These are phyloP conservation scores for Habrosyne pyritoides DNA, from an alignment of 2,888 invertebrate species.

Conservation along the genomic window DNA sequence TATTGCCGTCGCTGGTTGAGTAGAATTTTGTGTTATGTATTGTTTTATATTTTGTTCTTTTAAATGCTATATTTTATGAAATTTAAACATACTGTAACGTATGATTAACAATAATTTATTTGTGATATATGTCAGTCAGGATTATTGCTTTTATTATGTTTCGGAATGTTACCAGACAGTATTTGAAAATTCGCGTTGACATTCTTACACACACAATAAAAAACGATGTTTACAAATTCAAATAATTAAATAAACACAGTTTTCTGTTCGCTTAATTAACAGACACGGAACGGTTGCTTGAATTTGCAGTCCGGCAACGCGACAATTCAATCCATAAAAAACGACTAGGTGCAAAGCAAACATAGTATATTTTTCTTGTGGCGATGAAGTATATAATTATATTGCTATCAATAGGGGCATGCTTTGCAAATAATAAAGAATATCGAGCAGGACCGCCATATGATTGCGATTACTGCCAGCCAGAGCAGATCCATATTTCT, in stretches of 20 bases:
- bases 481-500: constrained; percentile 86
- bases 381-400: not conserved
- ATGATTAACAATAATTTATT: too few relatives aligned
- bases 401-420: not conserved
- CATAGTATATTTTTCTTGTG: not conserved
- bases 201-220: not conserved
- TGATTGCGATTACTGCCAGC: constrained; percentile 73
- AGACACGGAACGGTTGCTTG: not conserved
- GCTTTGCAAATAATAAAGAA: not conserved
- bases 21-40: too few relatives aligned
- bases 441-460: not conserved
- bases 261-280: not conserved
- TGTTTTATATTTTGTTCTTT: not conserved
- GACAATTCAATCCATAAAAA: not conserved
- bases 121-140: too few relatives aligned
- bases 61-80: not conserved
- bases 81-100: too few relatives aligned
- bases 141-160: not conserved
- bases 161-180: not conserved
- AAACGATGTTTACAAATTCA: not conserved
- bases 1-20: too few relatives aligned
- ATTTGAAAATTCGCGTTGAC: not conserved
- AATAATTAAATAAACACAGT: not conserved
- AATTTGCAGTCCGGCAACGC: not conserved
- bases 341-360: not conserved